Percentiles rank a stretch among this genome's conserved stretches.
Evolutionary conservation across 2,797 vertebrate genomes (phyloP).

Genomic region (Myotis daubentonii): DNA sequence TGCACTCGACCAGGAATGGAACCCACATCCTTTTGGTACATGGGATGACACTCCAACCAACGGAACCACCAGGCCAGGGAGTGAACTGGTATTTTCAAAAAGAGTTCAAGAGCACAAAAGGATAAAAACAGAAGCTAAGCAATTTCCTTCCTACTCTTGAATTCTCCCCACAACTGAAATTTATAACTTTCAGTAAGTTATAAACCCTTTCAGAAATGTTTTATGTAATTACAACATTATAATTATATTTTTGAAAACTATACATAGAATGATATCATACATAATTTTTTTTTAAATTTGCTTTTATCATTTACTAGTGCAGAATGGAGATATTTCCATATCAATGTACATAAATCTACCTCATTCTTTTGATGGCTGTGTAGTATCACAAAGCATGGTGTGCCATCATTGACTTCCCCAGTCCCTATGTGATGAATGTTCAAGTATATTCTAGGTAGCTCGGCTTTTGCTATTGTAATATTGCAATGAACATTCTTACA

Average conservation of each 20-base stretch:
- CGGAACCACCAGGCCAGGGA: neutral
- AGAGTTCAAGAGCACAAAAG: slow-evolving; percentile 32
- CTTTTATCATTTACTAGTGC: neutral
- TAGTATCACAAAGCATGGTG: neutral
- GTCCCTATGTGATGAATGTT: neutral
- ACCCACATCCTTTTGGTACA: neutral
- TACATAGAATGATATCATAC: neutral
- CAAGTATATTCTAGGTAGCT: neutral
- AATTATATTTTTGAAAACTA: slow-evolving; percentile 25
- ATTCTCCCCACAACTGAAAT: neutral
- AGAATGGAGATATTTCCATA: neutral
- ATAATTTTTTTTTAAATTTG: neutral
- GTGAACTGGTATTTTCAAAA: neutral
- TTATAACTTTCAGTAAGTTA: neutral
- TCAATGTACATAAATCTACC: neutral
- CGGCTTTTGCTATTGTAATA: neutral
- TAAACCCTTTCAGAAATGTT: slow-evolving; percentile 26
- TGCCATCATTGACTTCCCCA: neutral
- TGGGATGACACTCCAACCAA: neutral
- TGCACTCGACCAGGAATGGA: neutral
- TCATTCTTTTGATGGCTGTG: neutral
- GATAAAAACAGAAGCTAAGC: slow-evolving; percentile 19
- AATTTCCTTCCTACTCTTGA: neutral
- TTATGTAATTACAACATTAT: neutral
- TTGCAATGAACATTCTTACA: neutral